These are phyloP conservation scores for Chromoteleia sp. DNA, from an alignment of 2,888 invertebrate genomes.

Conservation along the genomic window DNA sequence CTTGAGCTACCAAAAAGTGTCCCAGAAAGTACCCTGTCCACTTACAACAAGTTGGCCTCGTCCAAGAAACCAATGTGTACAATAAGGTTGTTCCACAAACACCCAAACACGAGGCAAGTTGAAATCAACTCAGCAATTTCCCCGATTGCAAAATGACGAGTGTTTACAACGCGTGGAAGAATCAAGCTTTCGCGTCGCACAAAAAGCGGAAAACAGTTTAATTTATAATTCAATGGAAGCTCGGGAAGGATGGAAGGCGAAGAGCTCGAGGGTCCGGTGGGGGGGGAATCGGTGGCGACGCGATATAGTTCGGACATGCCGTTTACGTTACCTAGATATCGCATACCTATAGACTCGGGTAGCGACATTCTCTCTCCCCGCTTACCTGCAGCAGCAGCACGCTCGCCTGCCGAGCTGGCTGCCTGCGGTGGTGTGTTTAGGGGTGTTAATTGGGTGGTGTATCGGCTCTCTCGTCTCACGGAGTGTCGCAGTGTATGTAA, in stretches of 20 bases:
- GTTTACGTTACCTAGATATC: conserved; percentile 67
- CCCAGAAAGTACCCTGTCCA: too few species aligned
- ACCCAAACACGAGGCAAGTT: too few species aligned
- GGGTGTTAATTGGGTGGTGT: conserved; percentile 82
- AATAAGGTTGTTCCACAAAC: not conserved
- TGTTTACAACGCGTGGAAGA: conserved; percentile 26
- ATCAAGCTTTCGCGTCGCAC: not conserved
- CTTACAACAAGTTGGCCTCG: not conserved
- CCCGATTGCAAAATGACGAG: conserved; percentile 14
- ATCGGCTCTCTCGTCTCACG: conserved; percentile 77
- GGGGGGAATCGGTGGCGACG: conserved; percentile 25
- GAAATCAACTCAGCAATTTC: too few species aligned
- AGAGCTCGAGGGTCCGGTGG: not conserved
- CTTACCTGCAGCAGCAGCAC: conserved; percentile 59
- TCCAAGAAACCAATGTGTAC: not conserved
- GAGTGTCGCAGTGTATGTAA: conserved; percentile 77
- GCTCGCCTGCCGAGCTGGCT: conserved; percentile 67
- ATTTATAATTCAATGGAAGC: conserved; percentile 53
- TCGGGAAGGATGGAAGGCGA: not conserved
- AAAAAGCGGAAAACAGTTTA: conserved; percentile 49
- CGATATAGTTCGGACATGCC: conserved; percentile 63
- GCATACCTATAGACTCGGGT: conserved; percentile 63
- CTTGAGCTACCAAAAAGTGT: too few species aligned
- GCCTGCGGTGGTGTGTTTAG: conserved; percentile 79
- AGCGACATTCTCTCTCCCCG: conserved; percentile 56